These are phyloP conservation scores for Callinectes sapidus DNA, from an alignment of 2,888 invertebrate species.

Conservation along the genomic window DNA sequence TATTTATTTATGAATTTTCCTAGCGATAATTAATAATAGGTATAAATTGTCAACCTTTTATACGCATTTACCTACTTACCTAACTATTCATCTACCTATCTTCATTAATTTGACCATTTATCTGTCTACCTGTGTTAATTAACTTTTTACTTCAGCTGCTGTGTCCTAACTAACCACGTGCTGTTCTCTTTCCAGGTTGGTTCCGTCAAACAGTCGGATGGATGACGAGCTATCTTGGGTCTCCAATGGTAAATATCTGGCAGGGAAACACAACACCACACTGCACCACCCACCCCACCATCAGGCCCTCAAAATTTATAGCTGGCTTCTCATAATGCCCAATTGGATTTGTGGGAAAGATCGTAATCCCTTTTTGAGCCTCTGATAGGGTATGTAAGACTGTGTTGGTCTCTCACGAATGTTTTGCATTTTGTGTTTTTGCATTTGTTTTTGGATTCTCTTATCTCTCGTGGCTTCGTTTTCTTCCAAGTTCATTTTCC, in stretches of 20 bases:
- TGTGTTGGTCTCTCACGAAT: not conserved
- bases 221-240: slow-evolving; percentile 56
- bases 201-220: slow-evolving; percentile 54
- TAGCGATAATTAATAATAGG: too few relatives aligned
- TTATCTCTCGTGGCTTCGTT: not conserved
- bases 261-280: not conserved
- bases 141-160: not conserved
- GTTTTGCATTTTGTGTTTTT: not conserved
- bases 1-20: too few relatives aligned
- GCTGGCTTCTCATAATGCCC: slow-evolving; percentile 19
- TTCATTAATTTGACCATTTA: too few relatives aligned
- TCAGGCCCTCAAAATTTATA: slow-evolving; percentile 29
- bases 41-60: too few relatives aligned
- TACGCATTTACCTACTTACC: too few relatives aligned
- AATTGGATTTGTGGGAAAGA: slow-evolving; percentile 20
- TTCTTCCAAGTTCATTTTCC: not conserved
- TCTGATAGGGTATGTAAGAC: slow-evolving; percentile 5
- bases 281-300: slow-evolving; percentile 3
- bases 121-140: not conserved
- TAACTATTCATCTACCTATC: too few relatives aligned
- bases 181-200: slow-evolving; percentile 44
- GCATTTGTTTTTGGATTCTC: not conserved
- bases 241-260: slow-evolving; percentile 52
- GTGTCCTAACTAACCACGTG: not conserved
- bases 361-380: not conserved